Evolutionary conservation across 2,113 vertebrate species (phyloP).

Genomic region (Brachyhypopomus occidentalis): DNA sequence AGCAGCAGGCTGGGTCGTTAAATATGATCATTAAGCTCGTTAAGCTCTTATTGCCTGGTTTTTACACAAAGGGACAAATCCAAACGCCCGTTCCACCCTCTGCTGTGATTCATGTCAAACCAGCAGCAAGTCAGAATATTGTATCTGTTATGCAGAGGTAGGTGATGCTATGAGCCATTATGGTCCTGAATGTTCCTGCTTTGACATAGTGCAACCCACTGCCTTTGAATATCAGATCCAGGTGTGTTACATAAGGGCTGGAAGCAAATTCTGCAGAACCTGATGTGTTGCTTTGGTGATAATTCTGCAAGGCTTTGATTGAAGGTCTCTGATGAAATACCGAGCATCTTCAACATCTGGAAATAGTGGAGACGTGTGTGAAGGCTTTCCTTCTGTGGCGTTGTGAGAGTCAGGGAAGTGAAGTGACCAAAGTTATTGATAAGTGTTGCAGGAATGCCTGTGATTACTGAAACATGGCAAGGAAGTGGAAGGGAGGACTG

Average conservation of each 20-base stretch:
- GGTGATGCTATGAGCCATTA: no score
- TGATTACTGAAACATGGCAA: not conserved
- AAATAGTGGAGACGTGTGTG: no score
- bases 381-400: no score
- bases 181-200: not conserved
- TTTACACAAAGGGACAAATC: slow-evolving; percentile 43
- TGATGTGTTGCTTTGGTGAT: no score
- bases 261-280: no score
- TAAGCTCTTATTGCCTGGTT: slow-evolving; percentile 65
- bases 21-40: slow-evolving; percentile 59
- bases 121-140: no score
- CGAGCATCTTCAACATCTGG: no score
- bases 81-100: not conserved
- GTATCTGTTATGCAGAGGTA: no score
- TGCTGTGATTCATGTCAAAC: not conserved
- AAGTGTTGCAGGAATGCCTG: slow-evolving; percentile 18
- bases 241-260: no score
- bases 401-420: not conserved
- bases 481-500: not conserved
- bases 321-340: no score
- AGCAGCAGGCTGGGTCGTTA: slow-evolving; percentile 62
- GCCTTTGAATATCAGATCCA: slow-evolving; percentile 22
- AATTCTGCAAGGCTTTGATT: no score
- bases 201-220: not conserved
- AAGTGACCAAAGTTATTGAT: slow-evolving; percentile 37